A percentile compares a stretch with the other conserved stretches of the same genome.
Conservation (phyloP, 2,888 invertebrate species). For the Maniola hyperantus region DNA sequence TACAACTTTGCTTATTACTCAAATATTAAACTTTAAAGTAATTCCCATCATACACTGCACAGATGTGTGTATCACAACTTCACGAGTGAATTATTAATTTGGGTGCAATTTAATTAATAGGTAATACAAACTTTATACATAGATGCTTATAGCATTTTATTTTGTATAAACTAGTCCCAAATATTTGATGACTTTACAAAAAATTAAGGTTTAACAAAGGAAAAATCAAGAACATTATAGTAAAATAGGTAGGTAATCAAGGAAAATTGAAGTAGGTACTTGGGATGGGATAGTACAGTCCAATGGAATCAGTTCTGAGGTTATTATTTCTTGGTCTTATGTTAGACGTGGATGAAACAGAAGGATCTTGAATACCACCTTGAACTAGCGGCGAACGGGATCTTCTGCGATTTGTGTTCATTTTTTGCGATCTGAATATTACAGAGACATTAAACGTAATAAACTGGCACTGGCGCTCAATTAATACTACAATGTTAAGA, state of each 20-base stretch:
- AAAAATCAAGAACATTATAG: constrained; percentile 9
- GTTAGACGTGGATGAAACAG: constrained; percentile 66
- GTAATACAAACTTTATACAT: too few species aligned
- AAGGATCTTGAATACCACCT: constrained; percentile 74
- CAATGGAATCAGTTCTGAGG: constrained; percentile 55
- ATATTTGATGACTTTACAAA: too few species aligned
- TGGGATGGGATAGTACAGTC: constrained; percentile 61
- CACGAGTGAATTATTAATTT: too few species aligned
- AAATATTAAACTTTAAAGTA: too few species aligned
- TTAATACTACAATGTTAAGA: background rate
- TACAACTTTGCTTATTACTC: too few species aligned
- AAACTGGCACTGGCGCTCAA: background rate
- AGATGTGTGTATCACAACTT: too few species aligned
- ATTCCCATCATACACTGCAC: too few species aligned
- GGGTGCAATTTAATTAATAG: too few species aligned
- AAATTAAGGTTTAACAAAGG: background rate
- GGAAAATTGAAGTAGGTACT: constrained; percentile 58
- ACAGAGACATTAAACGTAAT: background rate
- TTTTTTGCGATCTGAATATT: constrained; percentile 31
- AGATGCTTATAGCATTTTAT: too few species aligned
- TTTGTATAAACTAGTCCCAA: too few species aligned
- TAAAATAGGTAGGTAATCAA: constrained; percentile 14
- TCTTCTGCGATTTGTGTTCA: constrained; percentile 53
- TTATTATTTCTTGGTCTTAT: constrained; percentile 58
- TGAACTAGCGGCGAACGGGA: constrained; percentile 44